Percentiles rank a stretch among this genome's conserved stretches.
These are phyloP conservation scores for Otocyon megalotis DNA, from an alignment of 2,113 vertebrate genomes.

Conservation along the genomic window DNA sequence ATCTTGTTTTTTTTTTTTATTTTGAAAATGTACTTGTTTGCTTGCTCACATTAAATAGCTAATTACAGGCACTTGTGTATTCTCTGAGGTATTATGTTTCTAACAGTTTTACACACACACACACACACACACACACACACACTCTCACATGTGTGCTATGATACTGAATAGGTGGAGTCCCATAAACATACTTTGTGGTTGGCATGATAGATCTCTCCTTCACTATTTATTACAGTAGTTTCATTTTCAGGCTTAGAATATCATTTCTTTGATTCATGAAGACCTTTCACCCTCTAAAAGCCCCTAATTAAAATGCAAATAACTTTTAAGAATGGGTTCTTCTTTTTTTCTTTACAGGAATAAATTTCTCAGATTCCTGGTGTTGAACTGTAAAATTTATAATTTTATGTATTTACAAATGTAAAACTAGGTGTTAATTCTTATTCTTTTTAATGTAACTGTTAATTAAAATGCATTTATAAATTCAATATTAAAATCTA, in stretches of 20 bases:
- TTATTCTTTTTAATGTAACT: background rate
- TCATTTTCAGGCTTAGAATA: background rate
- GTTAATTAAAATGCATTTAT: background rate
- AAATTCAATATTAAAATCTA: background rate
- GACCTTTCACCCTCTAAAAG: background rate
- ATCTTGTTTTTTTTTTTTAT: background rate
- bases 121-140: background rate
- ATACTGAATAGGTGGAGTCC: accelerated
- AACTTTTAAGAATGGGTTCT: background rate
- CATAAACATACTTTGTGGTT: background rate
- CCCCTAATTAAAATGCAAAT: background rate
- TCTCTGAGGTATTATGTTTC: background rate
- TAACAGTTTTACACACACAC: background rate
- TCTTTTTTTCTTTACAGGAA: background rate
- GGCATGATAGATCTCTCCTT: background rate
- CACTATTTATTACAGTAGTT: background rate
- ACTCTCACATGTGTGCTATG: background rate
- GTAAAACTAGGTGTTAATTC: background rate
- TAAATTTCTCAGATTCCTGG: background rate
- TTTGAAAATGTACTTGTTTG: background rate
- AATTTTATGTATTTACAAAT: background rate
- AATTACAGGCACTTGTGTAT: background rate
- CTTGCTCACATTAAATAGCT: background rate
- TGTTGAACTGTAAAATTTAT: background rate
- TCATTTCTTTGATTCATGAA: background rate